Percentiles rank a stretch among this genome's conserved stretches.
phyloP scores from a whole-genome alignment of 53 echinoderm and acorn worm species.

The Mesocentrotus franciscanus region DNA sequence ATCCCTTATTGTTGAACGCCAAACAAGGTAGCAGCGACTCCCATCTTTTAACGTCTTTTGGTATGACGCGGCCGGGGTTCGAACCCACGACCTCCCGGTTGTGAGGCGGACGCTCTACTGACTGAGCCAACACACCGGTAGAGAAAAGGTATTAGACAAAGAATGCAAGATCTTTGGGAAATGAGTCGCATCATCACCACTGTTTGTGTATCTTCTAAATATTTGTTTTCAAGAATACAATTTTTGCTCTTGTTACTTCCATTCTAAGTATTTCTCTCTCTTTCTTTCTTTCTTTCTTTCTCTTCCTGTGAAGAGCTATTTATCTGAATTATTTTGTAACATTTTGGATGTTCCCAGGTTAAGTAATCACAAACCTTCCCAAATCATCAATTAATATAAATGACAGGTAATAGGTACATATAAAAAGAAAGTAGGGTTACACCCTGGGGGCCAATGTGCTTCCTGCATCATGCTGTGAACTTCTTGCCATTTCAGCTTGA shows the following conservation, averaged over 20 bases:
- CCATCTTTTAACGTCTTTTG: no score
- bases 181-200: neutral
- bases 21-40: no score
- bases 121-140: no score
- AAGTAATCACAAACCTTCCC: neutral
- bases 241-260: no score
- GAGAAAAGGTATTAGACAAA: no score
- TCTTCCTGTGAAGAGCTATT: neutral
- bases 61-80: no score
- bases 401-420: neutral
- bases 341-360: neutral
- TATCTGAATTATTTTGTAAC: neutral
- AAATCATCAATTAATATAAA: neutral
- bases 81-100: no score
- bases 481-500: neutral
- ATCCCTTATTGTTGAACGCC: no score
- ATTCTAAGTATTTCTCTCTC: no score
- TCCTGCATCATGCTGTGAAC: neutral
- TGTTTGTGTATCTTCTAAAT: neutral
- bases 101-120: no score
- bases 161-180: neutral
- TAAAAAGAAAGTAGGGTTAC: neutral
- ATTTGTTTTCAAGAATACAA: neutral
- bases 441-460: neutral
- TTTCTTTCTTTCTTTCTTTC: neutral